A percentile compares a stretch with the other conserved stretches of the same genome.
Evolutionary conservation across 2,113 vertebrate species (phyloP).

Genomic region (Malurus elegans): DNA sequence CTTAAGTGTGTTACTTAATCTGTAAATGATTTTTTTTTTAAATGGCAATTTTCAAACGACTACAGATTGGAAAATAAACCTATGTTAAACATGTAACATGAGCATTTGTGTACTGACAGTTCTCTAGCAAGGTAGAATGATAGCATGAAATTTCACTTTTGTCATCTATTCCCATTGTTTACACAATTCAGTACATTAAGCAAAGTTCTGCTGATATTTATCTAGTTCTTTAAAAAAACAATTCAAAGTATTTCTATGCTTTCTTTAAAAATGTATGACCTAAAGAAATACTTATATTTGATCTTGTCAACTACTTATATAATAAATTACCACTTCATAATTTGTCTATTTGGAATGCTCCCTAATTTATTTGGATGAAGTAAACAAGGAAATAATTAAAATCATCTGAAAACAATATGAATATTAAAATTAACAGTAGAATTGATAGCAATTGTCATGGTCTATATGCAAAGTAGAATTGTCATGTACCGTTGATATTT

Average conservation of each 20-base stretch:
- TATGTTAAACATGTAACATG: background rate
- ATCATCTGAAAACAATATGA: background rate
- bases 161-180: background rate
- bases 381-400: background rate
- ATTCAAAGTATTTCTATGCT: background rate
- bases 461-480: background rate
- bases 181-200: background rate
- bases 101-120: background rate
- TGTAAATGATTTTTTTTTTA: background rate
- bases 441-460: background rate
- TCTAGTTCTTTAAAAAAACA: background rate
- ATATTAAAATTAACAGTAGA: background rate
- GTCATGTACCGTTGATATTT: background rate
- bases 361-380: background rate
- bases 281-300: background rate
- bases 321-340: background rate
- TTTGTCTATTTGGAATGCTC: background rate
- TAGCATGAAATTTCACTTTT: background rate
- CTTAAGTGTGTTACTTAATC: background rate
- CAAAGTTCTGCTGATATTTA: background rate
- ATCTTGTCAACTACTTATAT: background rate
- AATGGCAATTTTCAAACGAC: background rate
- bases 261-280: background rate
- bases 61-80: background rate
- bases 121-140: background rate